Conservation (phyloP, 2,113 vertebrate species). For the Bubo scandiacus region DNA sequence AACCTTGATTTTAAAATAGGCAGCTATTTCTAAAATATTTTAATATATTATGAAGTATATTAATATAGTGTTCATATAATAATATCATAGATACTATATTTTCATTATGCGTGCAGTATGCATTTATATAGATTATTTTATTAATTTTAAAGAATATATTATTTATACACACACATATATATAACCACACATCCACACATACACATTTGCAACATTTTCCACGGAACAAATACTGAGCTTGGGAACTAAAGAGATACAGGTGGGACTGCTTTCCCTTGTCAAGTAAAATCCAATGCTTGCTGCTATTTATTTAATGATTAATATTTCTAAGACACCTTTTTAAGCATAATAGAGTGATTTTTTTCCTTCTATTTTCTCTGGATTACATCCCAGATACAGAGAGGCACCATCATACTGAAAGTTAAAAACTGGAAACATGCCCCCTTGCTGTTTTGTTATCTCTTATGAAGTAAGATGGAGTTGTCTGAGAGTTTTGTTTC, state of each 20-base stretch:
- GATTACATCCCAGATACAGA: constrained; percentile 28
- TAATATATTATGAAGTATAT: not conserved
- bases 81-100: too few relatives aligned
- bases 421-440: not conserved
- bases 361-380: constrained; percentile 51
- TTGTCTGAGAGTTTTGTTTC: not conserved
- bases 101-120: not conserved
- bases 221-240: constrained; percentile 28
- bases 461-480: not conserved
- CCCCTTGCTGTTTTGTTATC: not conserved
- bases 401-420: not conserved
- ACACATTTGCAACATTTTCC: constrained; percentile 35
- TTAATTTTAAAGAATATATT: not conserved
- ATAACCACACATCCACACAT: not conserved
- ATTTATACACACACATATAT: not conserved
- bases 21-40: not conserved
- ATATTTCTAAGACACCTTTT: constrained; percentile 54
- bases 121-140: not conserved
- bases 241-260: not conserved
- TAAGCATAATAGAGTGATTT: not conserved
- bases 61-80: not conserved
- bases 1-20: not conserved
- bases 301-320: constrained; percentile 68
- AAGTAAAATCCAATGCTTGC: constrained; percentile 26
- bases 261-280: constrained; percentile 2